Evolutionary conservation across 2,888 invertebrate genomes (phyloP), one percentile per base, ranked within the genome.

Genomic region (Mesopsocus fuscifrons): DNA sequence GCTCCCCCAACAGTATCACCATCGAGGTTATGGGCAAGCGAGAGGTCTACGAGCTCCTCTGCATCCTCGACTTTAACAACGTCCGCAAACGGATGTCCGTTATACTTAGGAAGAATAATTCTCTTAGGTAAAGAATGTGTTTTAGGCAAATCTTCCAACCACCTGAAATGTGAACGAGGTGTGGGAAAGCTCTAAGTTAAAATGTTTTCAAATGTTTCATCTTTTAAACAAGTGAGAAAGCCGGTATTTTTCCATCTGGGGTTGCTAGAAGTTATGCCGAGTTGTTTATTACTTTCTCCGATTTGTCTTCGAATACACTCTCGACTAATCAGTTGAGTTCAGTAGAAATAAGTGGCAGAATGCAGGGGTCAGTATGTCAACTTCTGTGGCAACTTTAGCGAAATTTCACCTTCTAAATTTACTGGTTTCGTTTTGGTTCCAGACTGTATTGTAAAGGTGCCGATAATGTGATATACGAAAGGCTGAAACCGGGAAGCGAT

Each of bases 61-160:
- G 89, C 64, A 98, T 98, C 64, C 74, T 98, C 58, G 98, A 98
- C 69, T 98, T 98, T 68, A 95, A 98, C 71, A 98, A 98, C 68
- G 87, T 92, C 52, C 72, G 98, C 54, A 98, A 98, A 68, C 71
- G 98, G 60, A 98, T 98, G 98, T 97, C 97, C 51, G 97, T 97
- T 56, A 84, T 89, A 59, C 66, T 89, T 55, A 71, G 83, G 57
- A 76, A 73, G 60, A 80, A 83, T 60, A 80, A 50, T 23, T 42
- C 45, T 6, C 38, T 38, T 15, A 38, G 34, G 34, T 34, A 30
- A 30, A n/a, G 9, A 11, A 11, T 30, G n/a, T n/a, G 30, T 11
- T n/a, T 11, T n/a, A n/a, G 30, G n/a, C 30, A n/a, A n/a, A n/a
- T n/a, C n/a, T n/a, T n/a, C n/a, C n/a, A n/a, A n/a, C n/a, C n/a